Evolutionary conservation across 2,113 vertebrate species (phyloP), one percentile per base, ranked within the genome.

Genomic region (Lophotis ruficrista): DNA sequence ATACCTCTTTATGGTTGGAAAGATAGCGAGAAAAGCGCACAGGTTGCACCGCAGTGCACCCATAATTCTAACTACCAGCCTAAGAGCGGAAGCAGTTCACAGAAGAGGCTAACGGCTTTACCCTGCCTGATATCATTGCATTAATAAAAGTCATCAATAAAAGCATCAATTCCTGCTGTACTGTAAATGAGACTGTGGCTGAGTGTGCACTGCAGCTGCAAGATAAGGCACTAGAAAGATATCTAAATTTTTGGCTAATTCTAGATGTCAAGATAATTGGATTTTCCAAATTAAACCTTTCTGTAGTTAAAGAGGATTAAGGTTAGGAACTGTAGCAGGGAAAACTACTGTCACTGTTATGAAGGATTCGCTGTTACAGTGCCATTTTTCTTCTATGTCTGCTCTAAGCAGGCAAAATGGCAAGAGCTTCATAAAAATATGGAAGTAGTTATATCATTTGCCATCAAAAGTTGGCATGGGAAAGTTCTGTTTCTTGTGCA

Each of bases 231-330:
- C 77, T 94, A 89, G 85, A 90, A 87, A 96, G 96, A 96, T 95
- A 90, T 95, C 90, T 97, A 85, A 79, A 97, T 91, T 94, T 97
- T 92, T 79, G 75, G 81, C 94, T 97, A 97, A 98, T 94, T 97
- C 87, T 94, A 97, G 96, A 97, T 97, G 94, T 97, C 89, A 96
- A 95, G 95, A 97, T 97, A 97, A 98, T 93, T 90, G 87, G 93
- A 95, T 96, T 93, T 97, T 96, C 84, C 70, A 83, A 97, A 96
- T 97, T 96, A 98, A 97, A 86, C 57, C 81, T 96, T 96, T 95
- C 93, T 95, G 90, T 93, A 96, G 80, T 97, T 95, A 94, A 94
- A 94, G 77, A 81, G 53, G 70, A 97, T 95, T 98, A 96, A 93
- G 90, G 93, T 97, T 95, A 87, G 96, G 95, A 73, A 96, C 72